Base-by-base conservation (phyloP, 1,140 invertebrate species). In the Zophobas morio region DNA sequence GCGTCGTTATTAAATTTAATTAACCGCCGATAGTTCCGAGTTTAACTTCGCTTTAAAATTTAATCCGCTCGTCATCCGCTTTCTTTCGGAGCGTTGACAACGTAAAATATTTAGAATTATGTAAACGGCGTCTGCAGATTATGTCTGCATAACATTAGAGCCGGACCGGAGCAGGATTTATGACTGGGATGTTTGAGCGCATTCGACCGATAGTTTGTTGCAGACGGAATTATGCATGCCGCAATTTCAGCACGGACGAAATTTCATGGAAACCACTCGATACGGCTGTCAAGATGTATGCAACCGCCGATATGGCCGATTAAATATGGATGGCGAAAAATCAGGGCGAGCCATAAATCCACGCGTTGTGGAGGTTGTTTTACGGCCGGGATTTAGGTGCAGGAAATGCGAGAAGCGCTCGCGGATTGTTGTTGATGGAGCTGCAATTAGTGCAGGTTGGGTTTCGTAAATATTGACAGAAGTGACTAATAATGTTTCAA, bases 31-130 rank as follows among this genome's bases (percentile, higher is more conserved):
- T 42, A 32, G n/a, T 66, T 66, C 60, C 36, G n/a, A 2, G 8
- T 66, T 32, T 66, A 66, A 42, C 39, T 42, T 32, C 60, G 39
- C 37, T n/a, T 66, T 66, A 66, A 66, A 66, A 66, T 66, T 66
- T 66, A 66, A 66, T 66, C 60, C 60, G n/a, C 37, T 42, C 60
- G 39, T 66, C 60, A 66, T 66, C 60, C 60, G 60, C 40, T 66
- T 66, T 66, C 60, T 66, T 66, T 46, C 2, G n/a, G 36, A 36
- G 37, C 42, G 60, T 42, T 66, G 60, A 66, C 37, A 42, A 66
- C 39, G 39, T 66, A 66, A 66, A 66, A 66, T 66, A 66, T 66
- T 66, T 66, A 66, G 60, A 40, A 66, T 66, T 66, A 66, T 66
- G 60, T 66, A 66, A 66, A 66, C 60, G 60, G 39, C 60, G 60